Evolutionary conservation across 2,888 invertebrate genomes (phyloP).

Genomic region (Agrilus biguttatus): DNA sequence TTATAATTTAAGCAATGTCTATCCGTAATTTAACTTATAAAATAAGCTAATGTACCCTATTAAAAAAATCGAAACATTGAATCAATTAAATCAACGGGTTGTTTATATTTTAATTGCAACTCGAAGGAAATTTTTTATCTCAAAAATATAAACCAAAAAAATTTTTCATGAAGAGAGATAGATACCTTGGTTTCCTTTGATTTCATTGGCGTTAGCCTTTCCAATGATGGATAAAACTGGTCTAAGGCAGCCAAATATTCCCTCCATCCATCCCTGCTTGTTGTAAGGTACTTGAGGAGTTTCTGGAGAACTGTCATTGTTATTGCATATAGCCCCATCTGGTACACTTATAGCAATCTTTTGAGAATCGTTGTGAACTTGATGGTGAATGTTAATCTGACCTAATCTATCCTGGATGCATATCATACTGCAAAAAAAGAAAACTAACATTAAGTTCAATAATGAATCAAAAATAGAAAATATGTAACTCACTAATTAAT

Average conservation of each 20-base stretch:
- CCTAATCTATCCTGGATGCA: conserved; percentile 50
- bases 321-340: conserved; percentile 21
- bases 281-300: conserved; percentile 32
- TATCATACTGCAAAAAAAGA: conserved; percentile 38
- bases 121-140: no score
- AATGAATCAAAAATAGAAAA: conserved; percentile 2
- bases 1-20: no score
- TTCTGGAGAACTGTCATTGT: conserved; percentile 34
- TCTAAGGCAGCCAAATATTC: conserved; percentile 75
- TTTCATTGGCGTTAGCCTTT: conserved; percentile 56
- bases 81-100: no score
- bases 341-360: conserved; percentile 27
- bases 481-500: background rate
- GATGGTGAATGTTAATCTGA: conserved; percentile 31
- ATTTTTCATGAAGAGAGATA: background rate
- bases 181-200: conserved; percentile 47
- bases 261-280: conserved; percentile 63
- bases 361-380: conserved; percentile 21
- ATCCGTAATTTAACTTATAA: no score
- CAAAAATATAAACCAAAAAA: background rate
- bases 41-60: no score
- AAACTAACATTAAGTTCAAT: conserved; percentile 5
- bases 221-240: conserved; percentile 80
- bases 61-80: no score
- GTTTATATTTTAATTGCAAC: no score